Conservation (phyloP, 2,888 invertebrate species). For the Desoria tigrina region DNA sequence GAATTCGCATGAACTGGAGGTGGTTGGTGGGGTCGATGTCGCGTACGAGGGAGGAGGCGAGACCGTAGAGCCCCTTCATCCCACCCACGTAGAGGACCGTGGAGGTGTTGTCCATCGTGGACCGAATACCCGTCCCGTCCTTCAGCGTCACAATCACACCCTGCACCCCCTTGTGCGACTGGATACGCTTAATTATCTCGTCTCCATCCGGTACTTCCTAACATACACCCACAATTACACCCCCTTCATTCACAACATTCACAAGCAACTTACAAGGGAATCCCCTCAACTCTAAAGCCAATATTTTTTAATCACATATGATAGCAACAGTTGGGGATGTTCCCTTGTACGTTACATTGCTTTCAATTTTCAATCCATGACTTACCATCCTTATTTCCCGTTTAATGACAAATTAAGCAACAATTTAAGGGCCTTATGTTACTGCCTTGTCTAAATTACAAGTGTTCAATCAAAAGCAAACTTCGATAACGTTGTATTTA, state of each 20-base stretch:
- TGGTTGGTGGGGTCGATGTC: slow-evolving; percentile 51
- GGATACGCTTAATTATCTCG: slow-evolving; percentile 49
- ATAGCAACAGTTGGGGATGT: too few relatives aligned
- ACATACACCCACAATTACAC: too few relatives aligned
- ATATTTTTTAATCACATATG: not conserved
- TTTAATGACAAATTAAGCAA: too few relatives aligned
- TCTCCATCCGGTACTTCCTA: slow-evolving; percentile 48
- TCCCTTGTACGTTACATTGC: too few relatives aligned
- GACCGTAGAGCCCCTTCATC: slow-evolving; percentile 27
- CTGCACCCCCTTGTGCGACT: slow-evolving; percentile 47
- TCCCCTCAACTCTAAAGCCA: too few relatives aligned
- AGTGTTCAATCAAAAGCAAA: not conserved
- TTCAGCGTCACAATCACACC: slow-evolving; percentile 49
- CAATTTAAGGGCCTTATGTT: too few relatives aligned
- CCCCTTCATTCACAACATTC: too few relatives aligned
- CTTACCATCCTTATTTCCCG: too few relatives aligned
- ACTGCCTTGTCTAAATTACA: not conserved
- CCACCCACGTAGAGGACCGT: slow-evolving; percentile 46
- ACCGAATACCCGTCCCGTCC: slow-evolving; percentile 48
- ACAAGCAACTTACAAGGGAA: too few relatives aligned
- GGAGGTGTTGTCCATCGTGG: slow-evolving; percentile 52
- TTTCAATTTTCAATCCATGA: too few relatives aligned
- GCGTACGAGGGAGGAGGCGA: slow-evolving; percentile 42
- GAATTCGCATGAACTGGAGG: slow-evolving; percentile 45
- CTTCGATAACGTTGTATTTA: too few relatives aligned